Evolutionary conservation across 2,888 invertebrate species (phyloP).

Genomic region (Synanthedon andrenaeformis): DNA sequence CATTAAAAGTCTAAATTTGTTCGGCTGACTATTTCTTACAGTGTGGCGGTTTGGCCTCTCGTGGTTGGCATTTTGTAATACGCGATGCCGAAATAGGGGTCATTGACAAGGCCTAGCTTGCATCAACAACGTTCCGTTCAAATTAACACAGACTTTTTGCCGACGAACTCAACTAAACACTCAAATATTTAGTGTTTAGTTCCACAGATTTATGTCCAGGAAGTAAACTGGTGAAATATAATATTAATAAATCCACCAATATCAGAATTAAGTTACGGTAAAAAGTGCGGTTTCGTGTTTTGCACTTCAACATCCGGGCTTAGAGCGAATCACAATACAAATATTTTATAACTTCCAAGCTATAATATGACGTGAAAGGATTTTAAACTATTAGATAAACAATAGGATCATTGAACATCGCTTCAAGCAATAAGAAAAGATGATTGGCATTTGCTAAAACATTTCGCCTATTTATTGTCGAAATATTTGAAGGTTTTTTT

Average conservation of each 20-base stretch:
- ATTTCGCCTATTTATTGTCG: constrained; percentile 12
- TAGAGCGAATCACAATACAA: constrained; percentile 1
- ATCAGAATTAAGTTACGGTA: background rate
- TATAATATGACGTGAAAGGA: background rate
- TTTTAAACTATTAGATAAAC: background rate
- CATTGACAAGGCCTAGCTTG: constrained; percentile 63
- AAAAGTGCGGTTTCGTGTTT: constrained; percentile 4
- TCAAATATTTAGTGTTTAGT: constrained; percentile 9
- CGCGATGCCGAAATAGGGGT: constrained; percentile 61
- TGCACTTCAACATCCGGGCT: constrained; percentile 19
- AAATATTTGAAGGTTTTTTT: constrained; percentile 11
- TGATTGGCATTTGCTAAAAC: constrained; percentile 20
- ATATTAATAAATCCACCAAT: background rate
- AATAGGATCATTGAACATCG: background rate
- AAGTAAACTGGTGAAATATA: background rate
- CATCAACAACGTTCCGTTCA: constrained; percentile 33
- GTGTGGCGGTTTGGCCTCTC: constrained; percentile 28
- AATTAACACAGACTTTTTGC: constrained; percentile 19
- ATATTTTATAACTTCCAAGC: background rate
- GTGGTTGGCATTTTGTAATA: constrained; percentile 34
- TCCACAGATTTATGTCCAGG: constrained; percentile 7
- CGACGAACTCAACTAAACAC: background rate
- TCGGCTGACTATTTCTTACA: background rate
- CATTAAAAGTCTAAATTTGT: too few relatives aligned
- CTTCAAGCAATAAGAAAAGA: background rate